Evolutionary conservation across 2,113 vertebrate genomes (phyloP).

Genomic region (Istiophorus platypterus): DNA sequence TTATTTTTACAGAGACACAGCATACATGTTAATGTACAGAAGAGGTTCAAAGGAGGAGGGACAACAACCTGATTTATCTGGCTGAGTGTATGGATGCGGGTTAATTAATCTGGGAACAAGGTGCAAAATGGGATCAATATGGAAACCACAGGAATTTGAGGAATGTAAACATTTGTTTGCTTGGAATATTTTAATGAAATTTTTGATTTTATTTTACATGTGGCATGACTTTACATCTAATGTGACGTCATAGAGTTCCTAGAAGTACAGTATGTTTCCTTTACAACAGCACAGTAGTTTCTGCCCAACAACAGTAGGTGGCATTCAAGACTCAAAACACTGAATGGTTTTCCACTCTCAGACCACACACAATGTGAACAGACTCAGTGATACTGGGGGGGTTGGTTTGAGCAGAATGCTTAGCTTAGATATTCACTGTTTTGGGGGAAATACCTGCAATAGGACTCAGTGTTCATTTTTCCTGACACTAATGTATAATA

Average conservation of each 20-base stretch:
- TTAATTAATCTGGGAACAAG: background rate
- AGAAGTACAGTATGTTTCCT: background rate
- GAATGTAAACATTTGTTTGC: background rate
- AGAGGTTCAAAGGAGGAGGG: conserved; percentile 34
- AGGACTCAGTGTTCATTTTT: conserved; percentile 44
- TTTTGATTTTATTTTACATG: background rate
- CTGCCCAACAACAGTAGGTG: conserved; percentile 60
- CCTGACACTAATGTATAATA: conserved; percentile 29
- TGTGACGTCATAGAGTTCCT: background rate
- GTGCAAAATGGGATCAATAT: background rate
- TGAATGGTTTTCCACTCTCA: background rate
- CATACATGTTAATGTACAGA: conserved; percentile 84
- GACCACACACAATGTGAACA: conserved; percentile 71
- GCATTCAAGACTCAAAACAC: conserved; percentile 45
- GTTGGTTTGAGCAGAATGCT: conserved; percentile 61
- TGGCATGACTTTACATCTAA: background rate
- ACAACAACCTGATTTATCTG: conserved; percentile 24
- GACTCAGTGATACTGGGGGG: conserved; percentile 34
- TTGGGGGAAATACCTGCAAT: conserved; percentile 58
- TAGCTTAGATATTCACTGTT: conserved; percentile 63
- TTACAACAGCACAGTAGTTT: conserved; percentile 5
- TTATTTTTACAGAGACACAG: conserved; percentile 52
- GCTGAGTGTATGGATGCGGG: conserved; percentile 35
- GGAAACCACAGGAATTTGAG: background rate
- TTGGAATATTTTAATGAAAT: background rate